A percentile compares a stretch with the other conserved stretches of the same genome.
These are phyloP conservation scores for Blastomussa wellsi DNA, from an alignment of 92 coral and sea anemone genomes.

Conservation along the genomic window DNA sequence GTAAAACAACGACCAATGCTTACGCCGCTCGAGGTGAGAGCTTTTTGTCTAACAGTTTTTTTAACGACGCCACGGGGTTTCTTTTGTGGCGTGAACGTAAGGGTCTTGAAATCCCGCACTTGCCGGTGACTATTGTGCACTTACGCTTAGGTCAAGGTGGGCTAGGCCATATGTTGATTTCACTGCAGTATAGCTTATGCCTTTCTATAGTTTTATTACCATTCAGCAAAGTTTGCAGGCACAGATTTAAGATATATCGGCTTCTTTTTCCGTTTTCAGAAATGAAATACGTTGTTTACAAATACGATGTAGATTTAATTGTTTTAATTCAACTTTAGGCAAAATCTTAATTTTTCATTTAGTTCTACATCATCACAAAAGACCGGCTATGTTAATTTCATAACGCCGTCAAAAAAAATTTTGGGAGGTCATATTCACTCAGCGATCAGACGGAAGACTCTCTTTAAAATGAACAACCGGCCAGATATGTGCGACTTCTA, in stretches of 20 bases:
- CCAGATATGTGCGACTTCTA: not conserved
- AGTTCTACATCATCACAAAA: not conserved
- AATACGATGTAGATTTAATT: not conserved
- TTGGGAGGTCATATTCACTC: not conserved
- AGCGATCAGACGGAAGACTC: not conserved
- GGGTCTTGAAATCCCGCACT: not conserved
- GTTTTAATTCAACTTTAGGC: conserved; percentile 14
- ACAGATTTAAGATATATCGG: not conserved
- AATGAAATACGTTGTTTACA: not conserved
- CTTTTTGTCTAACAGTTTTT: not conserved
- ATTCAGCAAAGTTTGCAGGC: not conserved
- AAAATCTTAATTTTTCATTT: not conserved
- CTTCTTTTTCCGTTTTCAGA: not conserved
- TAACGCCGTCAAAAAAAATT: not conserved
- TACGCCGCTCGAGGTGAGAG: not conserved
- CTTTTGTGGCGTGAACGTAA: not conserved
- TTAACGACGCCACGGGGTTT: not conserved
- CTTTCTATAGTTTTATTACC: not conserved
- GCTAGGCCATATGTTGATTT: not conserved
- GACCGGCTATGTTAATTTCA: not conserved
- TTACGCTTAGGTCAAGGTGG: not conserved
- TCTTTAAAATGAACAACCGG: not conserved
- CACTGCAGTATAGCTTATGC: not conserved
- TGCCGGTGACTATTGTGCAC: not conserved
- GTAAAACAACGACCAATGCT: not conserved